Evolutionary conservation across 2,113 vertebrate genomes (phyloP).

Genomic region (Oenanthe melanoleuca): DNA sequence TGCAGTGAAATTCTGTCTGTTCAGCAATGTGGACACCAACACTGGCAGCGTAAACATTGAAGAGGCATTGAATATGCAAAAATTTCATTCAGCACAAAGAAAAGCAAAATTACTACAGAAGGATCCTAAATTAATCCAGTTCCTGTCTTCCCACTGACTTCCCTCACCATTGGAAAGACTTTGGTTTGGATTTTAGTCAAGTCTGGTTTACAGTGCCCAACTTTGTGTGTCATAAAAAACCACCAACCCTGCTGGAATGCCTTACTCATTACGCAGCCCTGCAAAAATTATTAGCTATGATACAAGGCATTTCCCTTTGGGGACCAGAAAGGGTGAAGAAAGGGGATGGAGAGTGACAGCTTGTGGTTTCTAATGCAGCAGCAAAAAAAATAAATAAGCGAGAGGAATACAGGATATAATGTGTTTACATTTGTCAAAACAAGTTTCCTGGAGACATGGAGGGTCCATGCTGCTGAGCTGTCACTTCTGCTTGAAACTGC

Average conservation of each 20-base stretch:
- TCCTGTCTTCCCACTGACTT: constrained; percentile 8
- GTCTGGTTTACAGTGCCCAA: constrained; percentile 41
- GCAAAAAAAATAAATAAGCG: constrained; percentile 46
- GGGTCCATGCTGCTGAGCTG: constrained; percentile 67
- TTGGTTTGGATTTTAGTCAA: constrained; percentile 60
- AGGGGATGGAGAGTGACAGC: constrained; percentile 55
- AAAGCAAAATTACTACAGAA: background rate
- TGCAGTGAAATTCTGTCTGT: background rate
- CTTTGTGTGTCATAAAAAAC: background rate
- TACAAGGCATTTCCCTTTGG: constrained; percentile 66
- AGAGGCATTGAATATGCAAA: background rate
- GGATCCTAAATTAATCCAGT: background rate
- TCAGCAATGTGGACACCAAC: fast-evolving
- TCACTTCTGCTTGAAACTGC: constrained; percentile 81
- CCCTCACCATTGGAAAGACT: background rate
- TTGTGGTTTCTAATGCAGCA: constrained; percentile 67
- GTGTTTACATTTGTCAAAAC: constrained; percentile 72
- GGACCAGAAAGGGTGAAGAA: constrained; percentile 58
- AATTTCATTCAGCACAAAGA: background rate
- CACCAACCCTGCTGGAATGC: background rate
- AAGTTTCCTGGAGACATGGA: constrained; percentile 83
- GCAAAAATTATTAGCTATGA: constrained; percentile 53
- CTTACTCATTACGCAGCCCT: constrained; percentile 7
- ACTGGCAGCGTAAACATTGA: fast-evolving
- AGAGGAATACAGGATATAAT: constrained; percentile 69